phyloP scores from a whole-genome alignment of 2,888 invertebrate species.

The Hydrotaea diabolus region DNA sequence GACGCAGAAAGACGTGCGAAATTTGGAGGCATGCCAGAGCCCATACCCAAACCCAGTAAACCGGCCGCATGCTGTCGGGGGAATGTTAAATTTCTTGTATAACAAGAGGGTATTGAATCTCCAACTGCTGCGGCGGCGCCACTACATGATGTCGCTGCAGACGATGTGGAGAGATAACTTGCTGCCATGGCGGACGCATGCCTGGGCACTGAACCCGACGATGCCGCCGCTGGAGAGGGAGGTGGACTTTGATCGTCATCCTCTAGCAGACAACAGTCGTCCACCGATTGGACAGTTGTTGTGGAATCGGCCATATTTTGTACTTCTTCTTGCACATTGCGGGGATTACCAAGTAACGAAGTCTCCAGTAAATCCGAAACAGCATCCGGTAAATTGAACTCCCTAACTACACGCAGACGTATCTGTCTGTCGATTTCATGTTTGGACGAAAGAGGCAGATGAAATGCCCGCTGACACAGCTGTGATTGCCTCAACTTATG shows the following conservation, averaged over 20 bases:
- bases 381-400: slow-evolving; percentile 95
- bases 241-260: slow-evolving; percentile 80
- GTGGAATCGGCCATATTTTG: slow-evolving; percentile 70
- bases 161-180: slow-evolving; percentile 71
- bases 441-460: slow-evolving; percentile 88
- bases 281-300: slow-evolving; percentile 74
- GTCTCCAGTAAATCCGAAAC: slow-evolving; percentile 89
- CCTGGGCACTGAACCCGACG: slow-evolving; percentile 70
- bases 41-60: slow-evolving; percentile 71
- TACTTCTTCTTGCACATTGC: slow-evolving; percentile 65
- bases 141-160: slow-evolving; percentile 70
- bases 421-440: slow-evolving; percentile 90
- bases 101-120: slow-evolving; percentile 81
- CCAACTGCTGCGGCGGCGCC: slow-evolving; percentile 69
- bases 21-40: slow-evolving; percentile 73
- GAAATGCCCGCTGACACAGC: slow-evolving; percentile 89
- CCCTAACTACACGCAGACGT: slow-evolving; percentile 93
- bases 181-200: slow-evolving; percentile 77
- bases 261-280: slow-evolving; percentile 75
- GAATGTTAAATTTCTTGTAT: slow-evolving; percentile 85
- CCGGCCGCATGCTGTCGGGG: slow-evolving; percentile 81
- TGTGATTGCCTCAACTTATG: slow-evolving; percentile 90
- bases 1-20: slow-evolving; percentile 77
- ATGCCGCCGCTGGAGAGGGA: slow-evolving; percentile 80
- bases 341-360: slow-evolving; percentile 75